These are phyloP conservation scores for Rhinopomastus cyanomelas DNA, from an alignment of 2,113 vertebrate species.

Conservation along the genomic window DNA sequence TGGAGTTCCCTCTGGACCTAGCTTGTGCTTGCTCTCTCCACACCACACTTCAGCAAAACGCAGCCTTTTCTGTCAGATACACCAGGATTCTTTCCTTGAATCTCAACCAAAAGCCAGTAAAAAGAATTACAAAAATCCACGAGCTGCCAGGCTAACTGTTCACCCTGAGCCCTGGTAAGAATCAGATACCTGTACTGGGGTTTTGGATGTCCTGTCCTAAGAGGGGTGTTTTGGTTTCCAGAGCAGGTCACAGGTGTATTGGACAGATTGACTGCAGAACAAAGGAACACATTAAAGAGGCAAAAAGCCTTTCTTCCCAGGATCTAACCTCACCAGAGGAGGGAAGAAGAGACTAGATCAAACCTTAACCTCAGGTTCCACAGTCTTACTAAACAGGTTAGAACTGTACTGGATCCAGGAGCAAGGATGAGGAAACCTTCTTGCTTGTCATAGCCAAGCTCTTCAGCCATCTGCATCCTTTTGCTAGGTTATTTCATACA, in stretches of 20 bases:
- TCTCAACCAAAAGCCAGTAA: not conserved
- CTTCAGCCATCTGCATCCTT: not conserved
- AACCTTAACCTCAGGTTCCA: not conserved
- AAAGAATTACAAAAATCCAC: not conserved
- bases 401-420: not conserved
- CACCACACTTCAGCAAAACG: not conserved
- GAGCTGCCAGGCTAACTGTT: not conserved
- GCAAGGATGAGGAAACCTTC: not conserved
- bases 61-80: not conserved
- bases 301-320: not conserved
- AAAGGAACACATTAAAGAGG: not conserved
- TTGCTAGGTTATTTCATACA: not conserved
- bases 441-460: not conserved
- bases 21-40: not conserved
- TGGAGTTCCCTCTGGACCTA: not conserved
- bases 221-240: not conserved
- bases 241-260: not conserved
- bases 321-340: not conserved
- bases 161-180: not conserved
- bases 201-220: not conserved
- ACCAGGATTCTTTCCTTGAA: slow-evolving; percentile 6
- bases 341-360: not conserved
- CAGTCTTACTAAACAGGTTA: not conserved
- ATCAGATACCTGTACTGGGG: not conserved
- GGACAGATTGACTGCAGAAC: not conserved